Evolutionary conservation across 2,888 invertebrate genomes (phyloP).

Genomic region (Phengaris alcon): DNA sequence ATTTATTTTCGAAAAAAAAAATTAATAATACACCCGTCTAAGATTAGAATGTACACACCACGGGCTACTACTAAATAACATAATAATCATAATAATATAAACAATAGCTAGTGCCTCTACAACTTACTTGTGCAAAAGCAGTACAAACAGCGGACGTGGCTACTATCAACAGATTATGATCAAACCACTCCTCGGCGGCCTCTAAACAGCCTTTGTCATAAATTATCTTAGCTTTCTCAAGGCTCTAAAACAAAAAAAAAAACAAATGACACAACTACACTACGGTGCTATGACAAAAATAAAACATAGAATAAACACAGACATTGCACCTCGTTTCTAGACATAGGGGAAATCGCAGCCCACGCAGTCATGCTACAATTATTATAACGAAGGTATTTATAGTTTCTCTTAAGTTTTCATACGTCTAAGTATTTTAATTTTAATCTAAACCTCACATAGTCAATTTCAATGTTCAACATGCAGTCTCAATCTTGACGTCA

Average conservation of each 20-base stretch:
- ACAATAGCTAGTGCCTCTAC: constrained; percentile 51
- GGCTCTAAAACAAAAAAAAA: constrained; percentile 81
- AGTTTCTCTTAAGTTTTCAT: background rate
- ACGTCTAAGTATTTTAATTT: background rate
- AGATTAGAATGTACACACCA: background rate
- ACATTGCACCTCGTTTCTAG: background rate
- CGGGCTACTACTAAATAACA: background rate
- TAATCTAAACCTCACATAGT: background rate
- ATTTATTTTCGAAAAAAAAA: too few relatives aligned
- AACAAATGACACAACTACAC: constrained; percentile 34
- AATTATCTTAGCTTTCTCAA: constrained; percentile 89
- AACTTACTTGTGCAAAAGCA: constrained; percentile 95
- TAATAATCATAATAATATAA: constrained; percentile 25
- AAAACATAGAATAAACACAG: background rate
- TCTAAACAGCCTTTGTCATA: constrained; percentile 97
- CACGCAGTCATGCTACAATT: background rate
- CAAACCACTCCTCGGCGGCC: constrained; percentile 96
- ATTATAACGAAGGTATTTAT: background rate
- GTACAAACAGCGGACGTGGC: constrained; percentile 92
- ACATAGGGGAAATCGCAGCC: background rate
- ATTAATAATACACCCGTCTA: too few relatives aligned
- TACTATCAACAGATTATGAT: constrained; percentile 94
- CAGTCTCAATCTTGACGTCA: too few relatives aligned
- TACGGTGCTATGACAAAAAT: constrained; percentile 32
- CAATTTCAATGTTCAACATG: background rate